Evolutionary conservation across 2,797 vertebrate genomes (phyloP).

Genomic region (Cetoscarus ocellatus): DNA sequence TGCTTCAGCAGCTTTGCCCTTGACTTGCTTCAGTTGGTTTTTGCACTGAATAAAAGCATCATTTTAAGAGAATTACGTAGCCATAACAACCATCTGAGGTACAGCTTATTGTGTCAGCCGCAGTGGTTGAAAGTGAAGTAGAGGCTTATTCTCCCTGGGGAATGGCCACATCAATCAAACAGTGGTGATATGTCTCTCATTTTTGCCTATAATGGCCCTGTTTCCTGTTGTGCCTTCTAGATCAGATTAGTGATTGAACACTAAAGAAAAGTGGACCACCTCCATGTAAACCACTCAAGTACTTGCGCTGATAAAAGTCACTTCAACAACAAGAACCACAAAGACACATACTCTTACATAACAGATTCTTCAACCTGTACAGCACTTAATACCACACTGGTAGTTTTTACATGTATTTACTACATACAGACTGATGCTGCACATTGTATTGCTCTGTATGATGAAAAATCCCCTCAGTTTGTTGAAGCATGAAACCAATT

Average conservation of each 20-base stretch:
- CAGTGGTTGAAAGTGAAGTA: slow-evolving; percentile 82
- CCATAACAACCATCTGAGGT: slow-evolving; percentile 80
- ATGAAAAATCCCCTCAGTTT: slow-evolving; percentile 9
- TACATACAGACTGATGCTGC: not conserved
- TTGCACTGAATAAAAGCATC: slow-evolving; percentile 74
- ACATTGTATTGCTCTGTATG: not conserved
- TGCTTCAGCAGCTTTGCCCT: slow-evolving; percentile 73
- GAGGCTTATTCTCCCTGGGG: slow-evolving; percentile 80
- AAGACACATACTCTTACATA: slow-evolving; percentile 36
- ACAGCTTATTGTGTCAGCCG: slow-evolving; percentile 73
- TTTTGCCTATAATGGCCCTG: slow-evolving; percentile 80
- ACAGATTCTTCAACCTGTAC: too few species aligned
- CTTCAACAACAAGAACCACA: slow-evolving; percentile 35
- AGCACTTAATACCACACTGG: not conserved
- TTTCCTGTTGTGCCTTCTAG: slow-evolving; percentile 78
- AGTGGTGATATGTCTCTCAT: slow-evolving; percentile 79
- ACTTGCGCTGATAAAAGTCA: slow-evolving; percentile 64
- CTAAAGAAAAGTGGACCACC: slow-evolving; percentile 72
- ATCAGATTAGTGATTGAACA: slow-evolving; percentile 84
- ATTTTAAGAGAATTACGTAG: slow-evolving; percentile 83
- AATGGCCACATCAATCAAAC: slow-evolving; percentile 85
- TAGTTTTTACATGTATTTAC: too few species aligned
- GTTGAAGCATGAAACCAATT: slow-evolving; percentile 38
- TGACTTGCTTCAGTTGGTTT: slow-evolving; percentile 77
- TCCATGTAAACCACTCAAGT: slow-evolving; percentile 62